Percentiles rank a stretch among this genome's conserved stretches.
phyloP scores from a whole-genome alignment of 2,888 invertebrate genomes.

The Melipona beecheii region DNA sequence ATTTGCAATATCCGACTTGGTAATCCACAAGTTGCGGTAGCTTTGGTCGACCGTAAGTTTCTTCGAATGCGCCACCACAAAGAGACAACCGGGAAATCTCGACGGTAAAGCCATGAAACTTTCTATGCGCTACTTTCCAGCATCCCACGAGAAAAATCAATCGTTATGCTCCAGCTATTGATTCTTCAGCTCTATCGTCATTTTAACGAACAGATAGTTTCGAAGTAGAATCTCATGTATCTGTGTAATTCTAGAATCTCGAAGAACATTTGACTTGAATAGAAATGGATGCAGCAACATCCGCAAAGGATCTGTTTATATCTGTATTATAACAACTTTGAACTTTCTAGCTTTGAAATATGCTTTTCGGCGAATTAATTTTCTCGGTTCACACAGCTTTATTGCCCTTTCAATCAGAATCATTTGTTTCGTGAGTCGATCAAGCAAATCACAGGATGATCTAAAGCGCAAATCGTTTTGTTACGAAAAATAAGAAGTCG shows the following conservation, averaged over 20 bases:
- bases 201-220: constrained; percentile 1
- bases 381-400: not conserved
- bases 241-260: not conserved
- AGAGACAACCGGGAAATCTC: constrained; percentile 7
- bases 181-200: constrained; percentile 12
- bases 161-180: constrained; percentile 14
- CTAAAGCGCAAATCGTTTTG: too few relatives aligned
- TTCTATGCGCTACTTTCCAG: not conserved
- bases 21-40: constrained; percentile 8
- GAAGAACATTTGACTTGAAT: not conserved
- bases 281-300: not conserved
- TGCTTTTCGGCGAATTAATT: not conserved
- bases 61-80: constrained; percentile 4
- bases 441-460: too few relatives aligned
- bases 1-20: constrained; percentile 32
- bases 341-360: too few relatives aligned
- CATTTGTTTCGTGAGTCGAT: not conserved
- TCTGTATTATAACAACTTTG: too few relatives aligned
- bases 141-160: constrained; percentile 36
- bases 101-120: constrained; percentile 6
- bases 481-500: not conserved
- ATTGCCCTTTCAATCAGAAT: not conserved
- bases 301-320: too few relatives aligned
- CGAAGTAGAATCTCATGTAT: not conserved
- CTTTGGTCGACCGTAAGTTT: constrained; percentile 9